Evolutionary conservation across 2,888 invertebrate genomes (phyloP).

Genomic region (Coelinius sp.): DNA sequence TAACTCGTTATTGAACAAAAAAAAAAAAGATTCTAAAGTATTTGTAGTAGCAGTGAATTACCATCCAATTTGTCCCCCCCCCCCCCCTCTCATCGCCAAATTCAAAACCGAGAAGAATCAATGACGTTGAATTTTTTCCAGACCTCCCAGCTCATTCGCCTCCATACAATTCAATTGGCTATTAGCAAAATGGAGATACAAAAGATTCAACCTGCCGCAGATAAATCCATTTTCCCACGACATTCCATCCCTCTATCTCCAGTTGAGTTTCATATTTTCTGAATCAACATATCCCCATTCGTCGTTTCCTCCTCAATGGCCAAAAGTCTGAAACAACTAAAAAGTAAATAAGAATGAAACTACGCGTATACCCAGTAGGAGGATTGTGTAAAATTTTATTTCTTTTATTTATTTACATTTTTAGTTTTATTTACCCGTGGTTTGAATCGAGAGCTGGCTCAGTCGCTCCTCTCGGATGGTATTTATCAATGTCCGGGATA

Average conservation of each 20-base stretch:
- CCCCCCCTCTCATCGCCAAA: too few relatives aligned
- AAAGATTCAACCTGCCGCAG: not conserved
- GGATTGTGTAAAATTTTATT: constrained; percentile 12
- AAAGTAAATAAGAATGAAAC: constrained; percentile 38
- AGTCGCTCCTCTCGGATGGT: constrained; percentile 57
- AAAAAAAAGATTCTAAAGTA: too few relatives aligned
- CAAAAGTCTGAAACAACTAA: constrained; percentile 29
- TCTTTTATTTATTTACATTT: constrained; percentile 23
- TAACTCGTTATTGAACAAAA: not conserved
- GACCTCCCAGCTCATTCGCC: not conserved
- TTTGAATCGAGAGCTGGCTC: constrained; percentile 16
- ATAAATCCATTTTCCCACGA: constrained; percentile 38
- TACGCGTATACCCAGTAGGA: constrained; percentile 29
- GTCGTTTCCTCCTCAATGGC: constrained; percentile 40
- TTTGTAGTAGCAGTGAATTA: not conserved
- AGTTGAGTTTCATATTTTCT: constrained; percentile 2
- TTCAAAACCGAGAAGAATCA: not conserved
- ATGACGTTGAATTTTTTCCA: not conserved
- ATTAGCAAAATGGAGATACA: constrained; percentile 14
- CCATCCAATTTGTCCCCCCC: not conserved
- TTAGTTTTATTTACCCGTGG: constrained; percentile 41
- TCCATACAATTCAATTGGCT: not conserved
- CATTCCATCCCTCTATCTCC: constrained; percentile 30
- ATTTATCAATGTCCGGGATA: constrained; percentile 70
- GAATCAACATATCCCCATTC: constrained; percentile 33